Evolutionary conservation across 2,888 invertebrate species (phyloP).

Genomic region (Bruchidius siliquastri): DNA sequence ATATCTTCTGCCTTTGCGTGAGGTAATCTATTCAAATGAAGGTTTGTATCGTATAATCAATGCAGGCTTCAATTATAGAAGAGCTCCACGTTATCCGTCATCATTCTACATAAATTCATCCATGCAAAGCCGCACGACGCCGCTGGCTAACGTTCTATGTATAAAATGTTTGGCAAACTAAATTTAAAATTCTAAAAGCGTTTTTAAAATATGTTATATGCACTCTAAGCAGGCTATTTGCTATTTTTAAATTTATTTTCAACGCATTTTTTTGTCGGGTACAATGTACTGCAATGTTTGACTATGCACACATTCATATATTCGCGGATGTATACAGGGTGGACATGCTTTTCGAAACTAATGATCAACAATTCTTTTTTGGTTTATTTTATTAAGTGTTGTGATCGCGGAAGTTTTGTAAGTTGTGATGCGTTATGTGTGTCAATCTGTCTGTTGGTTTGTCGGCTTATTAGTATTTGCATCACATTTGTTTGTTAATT

Average conservation of each 20-base stretch:
- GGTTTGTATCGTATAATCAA: too few relatives aligned
- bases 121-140: background rate
- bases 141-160: conserved; percentile 20
- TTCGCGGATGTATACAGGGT: background rate
- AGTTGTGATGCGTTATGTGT: too few relatives aligned
- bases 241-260: conserved; percentile 3
- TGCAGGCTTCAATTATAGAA: too few relatives aligned
- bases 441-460: too few relatives aligned
- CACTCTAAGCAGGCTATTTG: conserved; percentile 18
- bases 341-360: background rate
- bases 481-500: too few relatives aligned
- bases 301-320: background rate
- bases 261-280: background rate
- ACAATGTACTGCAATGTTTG: conserved; percentile 3
- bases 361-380: too few relatives aligned
- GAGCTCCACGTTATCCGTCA: too few relatives aligned
- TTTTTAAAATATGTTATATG: conserved; percentile 40
- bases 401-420: too few relatives aligned
- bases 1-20: too few relatives aligned
- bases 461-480: too few relatives aligned
- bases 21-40: too few relatives aligned
- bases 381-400: too few relatives aligned
- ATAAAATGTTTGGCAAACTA: conserved; percentile 38
- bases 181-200: conserved; percentile 41
- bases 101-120: background rate